A percentile compares a stretch with the other conserved stretches of the same genome.
phyloP scores from a whole-genome alignment of 2,888 invertebrate genomes.

The Epirrhoe tristata region DNA sequence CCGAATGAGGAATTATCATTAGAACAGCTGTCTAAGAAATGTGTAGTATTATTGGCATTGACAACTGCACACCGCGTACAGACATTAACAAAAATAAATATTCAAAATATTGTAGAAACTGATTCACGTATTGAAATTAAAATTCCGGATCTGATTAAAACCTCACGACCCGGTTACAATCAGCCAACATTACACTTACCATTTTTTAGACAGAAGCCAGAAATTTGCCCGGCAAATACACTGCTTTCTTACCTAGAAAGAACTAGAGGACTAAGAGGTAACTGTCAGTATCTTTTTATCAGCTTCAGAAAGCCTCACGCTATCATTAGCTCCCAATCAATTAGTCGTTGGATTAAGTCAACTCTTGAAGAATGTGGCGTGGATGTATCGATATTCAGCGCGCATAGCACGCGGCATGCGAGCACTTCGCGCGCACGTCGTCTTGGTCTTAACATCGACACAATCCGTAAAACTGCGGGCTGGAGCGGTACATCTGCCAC shows the following conservation, averaged over 20 bases:
- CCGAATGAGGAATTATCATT: conserved; percentile 10
- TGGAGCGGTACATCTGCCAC: conserved; percentile 13
- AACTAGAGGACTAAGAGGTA: background rate
- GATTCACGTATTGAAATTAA: background rate
- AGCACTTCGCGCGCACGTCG: conserved; percentile 4
- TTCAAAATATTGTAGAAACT: background rate
- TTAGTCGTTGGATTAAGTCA: conserved; percentile 21
- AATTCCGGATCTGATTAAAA: conserved; percentile 22
- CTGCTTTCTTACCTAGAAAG: conserved; percentile 1
- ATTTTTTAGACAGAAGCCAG: conserved; percentile 18
- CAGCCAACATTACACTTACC: conserved; percentile 18
- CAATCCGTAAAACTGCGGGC: conserved; percentile 7
- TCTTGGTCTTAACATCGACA: conserved; percentile 16
- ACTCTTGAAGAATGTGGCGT: conserved; percentile 10
- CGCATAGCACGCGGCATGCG: conserved; percentile 21
- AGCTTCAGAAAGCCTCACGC: conserved; percentile 6
- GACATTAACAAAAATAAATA: conserved; percentile 6
- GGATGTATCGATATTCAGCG: background rate
- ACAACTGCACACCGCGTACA: conserved; percentile 7
- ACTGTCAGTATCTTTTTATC: background rate
- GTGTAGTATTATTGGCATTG: conserved; percentile 3
- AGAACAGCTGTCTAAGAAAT: conserved; percentile 16
- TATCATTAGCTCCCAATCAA: background rate
- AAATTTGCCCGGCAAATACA: conserved; percentile 23
- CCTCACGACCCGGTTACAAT: background rate